Base-by-base conservation (phyloP, 2,113 vertebrate species). In the Ctenomys sociabilis region DNA sequence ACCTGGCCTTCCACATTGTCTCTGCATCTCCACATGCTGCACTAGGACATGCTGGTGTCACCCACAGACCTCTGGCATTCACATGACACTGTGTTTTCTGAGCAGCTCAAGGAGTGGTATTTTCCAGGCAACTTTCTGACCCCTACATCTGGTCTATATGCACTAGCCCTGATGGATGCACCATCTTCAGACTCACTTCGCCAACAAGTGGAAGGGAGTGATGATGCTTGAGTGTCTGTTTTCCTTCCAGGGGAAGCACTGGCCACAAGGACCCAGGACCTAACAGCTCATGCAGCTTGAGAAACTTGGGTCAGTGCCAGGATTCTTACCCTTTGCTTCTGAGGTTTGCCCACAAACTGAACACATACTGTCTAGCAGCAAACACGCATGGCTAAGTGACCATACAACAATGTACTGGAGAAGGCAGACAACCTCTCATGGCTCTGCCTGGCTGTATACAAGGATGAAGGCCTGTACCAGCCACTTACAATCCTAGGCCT, bases 201-300 rank as follows among this genome's bases (percentile, higher is more conserved):
- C 7, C 59, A 70, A 30, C 52, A 14, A 16, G 43, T 5, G 2
- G 13, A 78, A 37, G 0, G 11, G 12, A 66, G 17, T 0, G 1
- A 59, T 19, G 78, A 10, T 2, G 0, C 37, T 1, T 0, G 12
- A 21, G 14, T 1, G 30, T 37, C n/a, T 19, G 3, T 2, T 16
- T 52, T 54, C 73, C 52, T 32, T 64, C 92, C 43, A 14, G 28
- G 26, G 14, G 12, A 1, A 30, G 21, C 26, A 22, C 22, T 35
- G 52, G 43, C 22, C 40, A 35, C 32, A 49, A 68, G 22, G 28
- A 43, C 35, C 43, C 26, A 68, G 22, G 28, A 43, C 35, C 43
- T 16, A 11, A 63, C 2, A 8, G 57, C n/a, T 68, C 80, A 28
- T 13, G 0, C 0, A 0, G 37, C 21, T 1, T 28, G 9, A 70